Conservation (phyloP, 2,888 invertebrate genomes). For the Odiellus spinosus region DNA sequence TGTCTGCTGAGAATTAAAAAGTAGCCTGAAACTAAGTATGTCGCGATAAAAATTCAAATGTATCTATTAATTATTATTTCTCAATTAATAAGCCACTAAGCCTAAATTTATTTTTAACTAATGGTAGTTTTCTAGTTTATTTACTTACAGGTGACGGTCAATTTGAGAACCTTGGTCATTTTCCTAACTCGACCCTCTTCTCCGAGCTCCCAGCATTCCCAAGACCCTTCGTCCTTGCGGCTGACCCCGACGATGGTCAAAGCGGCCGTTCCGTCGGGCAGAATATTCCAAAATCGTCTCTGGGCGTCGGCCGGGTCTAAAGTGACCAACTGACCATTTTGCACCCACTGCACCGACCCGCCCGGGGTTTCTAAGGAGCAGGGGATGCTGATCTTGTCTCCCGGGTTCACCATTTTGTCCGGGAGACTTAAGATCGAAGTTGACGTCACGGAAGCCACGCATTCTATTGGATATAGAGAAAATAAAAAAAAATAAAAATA, state of each 20-base stretch:
- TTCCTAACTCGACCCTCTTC: constrained; percentile 18
- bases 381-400: constrained; percentile 19
- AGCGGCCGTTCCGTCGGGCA: constrained; percentile 18
- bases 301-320: constrained; percentile 15
- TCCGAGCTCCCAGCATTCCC: constrained; percentile 23
- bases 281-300: constrained; percentile 20
- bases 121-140: no score
- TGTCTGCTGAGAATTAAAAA: no score
- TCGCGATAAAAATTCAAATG: no score
- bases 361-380: constrained; percentile 20
- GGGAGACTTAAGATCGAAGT: no score
- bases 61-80: no score
- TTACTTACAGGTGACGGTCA: constrained; percentile 20
- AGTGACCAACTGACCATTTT: constrained; percentile 18
- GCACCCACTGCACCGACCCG: constrained; percentile 20
- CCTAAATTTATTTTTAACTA: no score
- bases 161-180: constrained; percentile 18
- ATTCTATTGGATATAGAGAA: no score
- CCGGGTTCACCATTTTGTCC: constrained; percentile 11
- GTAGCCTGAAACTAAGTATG: no score
- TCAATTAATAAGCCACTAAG: no score
- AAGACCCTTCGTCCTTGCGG: constrained; percentile 21
- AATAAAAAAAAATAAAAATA: no score
- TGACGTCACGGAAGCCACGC: no score
- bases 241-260: constrained; percentile 18